Evolutionary conservation across 2,797 vertebrate genomes (phyloP).

Genomic region (Acipenser ruthenus): DNA sequence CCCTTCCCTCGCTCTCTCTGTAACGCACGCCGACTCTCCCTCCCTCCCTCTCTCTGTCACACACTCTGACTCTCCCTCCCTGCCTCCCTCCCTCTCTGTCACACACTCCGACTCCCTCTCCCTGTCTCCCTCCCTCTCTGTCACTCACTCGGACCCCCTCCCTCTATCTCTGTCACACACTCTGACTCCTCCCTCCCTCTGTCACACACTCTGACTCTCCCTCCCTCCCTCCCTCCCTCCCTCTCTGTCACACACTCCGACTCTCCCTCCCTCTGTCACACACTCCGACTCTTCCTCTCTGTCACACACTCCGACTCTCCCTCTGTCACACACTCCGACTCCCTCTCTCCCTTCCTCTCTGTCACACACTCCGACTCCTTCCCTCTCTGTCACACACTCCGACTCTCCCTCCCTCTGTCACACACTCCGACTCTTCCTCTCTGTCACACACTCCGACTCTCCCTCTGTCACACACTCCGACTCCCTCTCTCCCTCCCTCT

Average conservation of each 20-base stretch:
- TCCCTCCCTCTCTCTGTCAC: slow-evolving; percentile 2
- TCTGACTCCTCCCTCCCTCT: slow-evolving; percentile 29
- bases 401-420: slow-evolving; percentile 21
- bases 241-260: slow-evolving; percentile 34
- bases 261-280: slow-evolving; percentile 15
- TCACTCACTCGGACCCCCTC: not conserved
- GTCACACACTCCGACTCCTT: not conserved
- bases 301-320: slow-evolving; percentile 14
- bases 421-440: not conserved
- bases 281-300: slow-evolving; percentile 17
- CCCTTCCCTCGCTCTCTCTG: too few relatives aligned
- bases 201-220: slow-evolving; percentile 31
- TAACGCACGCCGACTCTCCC: too few relatives aligned
- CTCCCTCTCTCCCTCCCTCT: not conserved
- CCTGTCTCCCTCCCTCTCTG: slow-evolving; percentile 23
- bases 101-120: slow-evolving; percentile 8
- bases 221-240: slow-evolving; percentile 29
- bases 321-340: slow-evolving; percentile 33
- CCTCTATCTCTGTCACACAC: slow-evolving; percentile 31
- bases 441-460: not conserved
- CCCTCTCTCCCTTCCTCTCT: slow-evolving; percentile 26
- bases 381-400: slow-evolving; percentile 14
- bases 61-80: not conserved
- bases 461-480: not conserved
- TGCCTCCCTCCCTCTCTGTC: slow-evolving; percentile 3